These are phyloP conservation scores for Blastobasis adustella DNA, from an alignment of 2,888 invertebrate genomes.

Conservation along the genomic window DNA sequence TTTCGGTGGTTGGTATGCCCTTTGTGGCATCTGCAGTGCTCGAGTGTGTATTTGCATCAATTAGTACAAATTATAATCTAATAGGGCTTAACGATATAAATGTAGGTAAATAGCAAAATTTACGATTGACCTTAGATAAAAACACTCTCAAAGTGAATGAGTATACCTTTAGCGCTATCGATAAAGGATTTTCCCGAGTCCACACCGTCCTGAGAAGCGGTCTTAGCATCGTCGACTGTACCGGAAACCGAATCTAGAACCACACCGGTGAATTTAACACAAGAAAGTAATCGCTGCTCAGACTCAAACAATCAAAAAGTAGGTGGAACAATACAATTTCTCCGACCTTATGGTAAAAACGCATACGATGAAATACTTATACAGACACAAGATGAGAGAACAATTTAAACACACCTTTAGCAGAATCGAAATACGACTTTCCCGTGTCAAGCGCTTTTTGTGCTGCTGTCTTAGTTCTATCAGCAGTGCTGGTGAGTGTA, in stretches of 20 bases:
- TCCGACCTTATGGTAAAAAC: too few species aligned
- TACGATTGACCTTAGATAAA: neutral
- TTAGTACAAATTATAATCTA: conserved; percentile 12
- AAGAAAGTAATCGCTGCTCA: too few species aligned
- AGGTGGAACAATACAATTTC: too few species aligned
- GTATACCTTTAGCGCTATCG: neutral
- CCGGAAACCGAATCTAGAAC: too few species aligned
- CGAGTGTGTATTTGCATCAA: conserved; percentile 37
- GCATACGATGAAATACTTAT: too few species aligned
- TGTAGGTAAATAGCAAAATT: neutral
- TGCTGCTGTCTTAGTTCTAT: conserved; percentile 43
- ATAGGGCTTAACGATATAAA: neutral
- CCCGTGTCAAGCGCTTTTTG: conserved; percentile 31
- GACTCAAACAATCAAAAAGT: too few species aligned
- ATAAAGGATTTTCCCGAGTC: too few species aligned
- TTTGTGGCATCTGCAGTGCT: conserved; percentile 37
- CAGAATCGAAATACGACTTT: conserved; percentile 27
- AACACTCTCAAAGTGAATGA: too few species aligned
- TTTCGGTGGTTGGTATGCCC: conserved; percentile 32
- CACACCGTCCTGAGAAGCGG: too few species aligned
- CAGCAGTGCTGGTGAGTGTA: conserved; percentile 38
- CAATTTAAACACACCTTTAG: conserved; percentile 19
- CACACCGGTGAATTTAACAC: too few species aligned
- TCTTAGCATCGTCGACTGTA: too few species aligned
- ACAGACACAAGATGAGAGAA: neutral